Conservation (phyloP, 1,140 invertebrate genomes). For the Mya arenaria region DNA sequence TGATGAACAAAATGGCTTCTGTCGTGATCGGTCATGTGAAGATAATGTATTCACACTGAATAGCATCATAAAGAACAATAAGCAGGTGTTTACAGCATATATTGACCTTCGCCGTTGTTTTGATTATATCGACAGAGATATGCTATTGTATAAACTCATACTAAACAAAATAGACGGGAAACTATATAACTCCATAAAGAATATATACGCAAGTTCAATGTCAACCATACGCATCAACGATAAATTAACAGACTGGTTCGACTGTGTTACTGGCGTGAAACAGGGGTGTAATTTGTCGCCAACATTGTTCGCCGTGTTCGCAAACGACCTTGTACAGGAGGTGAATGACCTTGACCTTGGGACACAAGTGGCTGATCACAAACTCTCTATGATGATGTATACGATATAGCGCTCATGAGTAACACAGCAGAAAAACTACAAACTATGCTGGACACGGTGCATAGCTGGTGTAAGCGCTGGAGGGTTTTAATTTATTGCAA, state of each 20-base stretch:
- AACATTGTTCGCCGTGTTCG: slow-evolving; percentile 19
- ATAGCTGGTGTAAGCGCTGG: slow-evolving; percentile 12
- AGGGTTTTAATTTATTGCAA: not conserved
- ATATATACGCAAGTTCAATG: not conserved
- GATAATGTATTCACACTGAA: slow-evolving; percentile 33
- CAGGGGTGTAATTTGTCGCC: slow-evolving; percentile 38
- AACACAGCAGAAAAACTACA: slow-evolving; percentile 1
- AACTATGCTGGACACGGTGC: not conserved
- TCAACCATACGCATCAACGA: slow-evolving; percentile 1
- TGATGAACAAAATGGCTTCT: slow-evolving; percentile 46
- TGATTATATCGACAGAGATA: slow-evolving; percentile 23
- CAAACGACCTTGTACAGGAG: slow-evolving; percentile 19
- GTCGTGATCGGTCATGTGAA: slow-evolving; percentile 26
- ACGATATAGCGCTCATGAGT: slow-evolving; percentile 12
- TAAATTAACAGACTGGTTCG: slow-evolving; percentile 33
- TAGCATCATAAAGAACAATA: slow-evolving; percentile 24
- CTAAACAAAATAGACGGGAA: slow-evolving; percentile 21
- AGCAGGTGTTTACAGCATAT: slow-evolving; percentile 6
- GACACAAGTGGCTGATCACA: not conserved
- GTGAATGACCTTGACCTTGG: slow-evolving; percentile 23
- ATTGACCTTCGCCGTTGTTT: slow-evolving; percentile 36
- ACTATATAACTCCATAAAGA: slow-evolving; percentile 15
- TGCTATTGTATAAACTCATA: slow-evolving; percentile 34
- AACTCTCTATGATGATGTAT: not conserved
- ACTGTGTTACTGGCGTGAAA: slow-evolving; percentile 11